Conservation (phyloP, 1,140 invertebrate genomes). For the Caenorhabditis inopinata region DNA sequence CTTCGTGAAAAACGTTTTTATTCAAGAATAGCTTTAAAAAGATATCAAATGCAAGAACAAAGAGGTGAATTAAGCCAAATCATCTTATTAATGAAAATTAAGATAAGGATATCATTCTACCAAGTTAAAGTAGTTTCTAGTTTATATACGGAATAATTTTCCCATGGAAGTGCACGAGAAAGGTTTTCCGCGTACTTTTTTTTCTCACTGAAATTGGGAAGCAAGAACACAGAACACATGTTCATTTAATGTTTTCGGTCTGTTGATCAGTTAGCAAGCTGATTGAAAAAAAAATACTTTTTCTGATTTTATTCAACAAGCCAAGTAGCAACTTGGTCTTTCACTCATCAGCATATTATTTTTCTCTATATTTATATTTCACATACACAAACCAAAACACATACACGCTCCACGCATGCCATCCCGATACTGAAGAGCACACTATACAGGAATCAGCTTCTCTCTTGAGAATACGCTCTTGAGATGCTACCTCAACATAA, state of each 20-base stretch:
- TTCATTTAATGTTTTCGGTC: neutral
- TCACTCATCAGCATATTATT: neutral
- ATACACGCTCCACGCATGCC: too few relatives aligned
- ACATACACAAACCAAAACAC: too few relatives aligned
- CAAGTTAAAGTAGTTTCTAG: too few relatives aligned
- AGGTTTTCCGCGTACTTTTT: neutral
- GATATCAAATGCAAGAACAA: too few relatives aligned
- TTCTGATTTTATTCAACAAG: constrained; percentile 10
- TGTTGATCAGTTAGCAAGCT: constrained; percentile 2
- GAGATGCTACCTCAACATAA: too few relatives aligned
- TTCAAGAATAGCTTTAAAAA: too few relatives aligned
- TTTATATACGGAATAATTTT: constrained; percentile 1
- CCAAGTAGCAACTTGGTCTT: neutral
- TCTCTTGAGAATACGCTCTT: too few relatives aligned
- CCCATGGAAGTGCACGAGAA: neutral
- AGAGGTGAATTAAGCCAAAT: too few relatives aligned
- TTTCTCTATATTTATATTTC: neutral
- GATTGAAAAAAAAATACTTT: constrained; percentile 20
- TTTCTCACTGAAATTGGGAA: neutral
- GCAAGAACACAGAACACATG: constrained; percentile 2
- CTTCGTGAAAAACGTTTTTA: neutral
- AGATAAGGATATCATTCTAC: too few relatives aligned
- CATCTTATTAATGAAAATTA: too few relatives aligned
- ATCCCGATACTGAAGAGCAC: too few relatives aligned
- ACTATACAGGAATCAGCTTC: too few relatives aligned